Evolutionary conservation across 2,888 invertebrate species (phyloP).

Genomic region (Brenthis ino): DNA sequence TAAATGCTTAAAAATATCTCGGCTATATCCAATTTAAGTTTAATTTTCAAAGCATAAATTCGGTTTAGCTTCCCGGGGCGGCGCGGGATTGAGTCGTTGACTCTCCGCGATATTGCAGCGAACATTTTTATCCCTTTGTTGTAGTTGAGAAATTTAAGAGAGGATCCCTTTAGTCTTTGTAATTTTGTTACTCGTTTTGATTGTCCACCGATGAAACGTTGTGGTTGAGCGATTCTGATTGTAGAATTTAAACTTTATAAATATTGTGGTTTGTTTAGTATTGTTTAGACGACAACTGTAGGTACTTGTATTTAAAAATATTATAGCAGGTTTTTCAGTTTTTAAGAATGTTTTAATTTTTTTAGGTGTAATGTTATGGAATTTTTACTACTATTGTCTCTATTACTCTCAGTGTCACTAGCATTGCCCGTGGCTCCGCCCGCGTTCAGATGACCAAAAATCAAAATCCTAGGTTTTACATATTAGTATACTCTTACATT

Average conservation of each 20-base stretch:
- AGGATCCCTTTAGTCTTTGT: constrained; percentile 64
- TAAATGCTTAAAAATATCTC: constrained; percentile 72
- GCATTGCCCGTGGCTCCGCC: no score
- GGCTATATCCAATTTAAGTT: constrained; percentile 77
- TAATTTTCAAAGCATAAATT: constrained; percentile 80
- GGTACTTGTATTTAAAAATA: not conserved
- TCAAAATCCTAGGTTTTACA: no score
- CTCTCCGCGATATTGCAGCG: constrained; percentile 70
- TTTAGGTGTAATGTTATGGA: no score
- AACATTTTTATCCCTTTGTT: constrained; percentile 77
- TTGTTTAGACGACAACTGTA: constrained; percentile 37
- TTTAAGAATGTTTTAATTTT: no score
- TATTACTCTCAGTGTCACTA: no score
- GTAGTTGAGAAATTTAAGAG: constrained; percentile 66
- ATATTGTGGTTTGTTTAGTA: constrained; percentile 42
- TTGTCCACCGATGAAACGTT: constrained; percentile 57
- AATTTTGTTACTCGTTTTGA: constrained; percentile 64
- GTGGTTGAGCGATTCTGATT: constrained; percentile 51
- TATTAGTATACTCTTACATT: no score
- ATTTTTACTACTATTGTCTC: no score
- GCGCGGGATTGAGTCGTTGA: constrained; percentile 63
- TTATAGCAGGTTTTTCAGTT: no score
- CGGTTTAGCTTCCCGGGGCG: constrained; percentile 75
- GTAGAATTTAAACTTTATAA: constrained; percentile 47
- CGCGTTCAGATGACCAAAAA: no score